These are phyloP conservation scores for Chrosomus eos DNA, from an alignment of 2,797 vertebrate genomes.

Conservation along the genomic window DNA sequence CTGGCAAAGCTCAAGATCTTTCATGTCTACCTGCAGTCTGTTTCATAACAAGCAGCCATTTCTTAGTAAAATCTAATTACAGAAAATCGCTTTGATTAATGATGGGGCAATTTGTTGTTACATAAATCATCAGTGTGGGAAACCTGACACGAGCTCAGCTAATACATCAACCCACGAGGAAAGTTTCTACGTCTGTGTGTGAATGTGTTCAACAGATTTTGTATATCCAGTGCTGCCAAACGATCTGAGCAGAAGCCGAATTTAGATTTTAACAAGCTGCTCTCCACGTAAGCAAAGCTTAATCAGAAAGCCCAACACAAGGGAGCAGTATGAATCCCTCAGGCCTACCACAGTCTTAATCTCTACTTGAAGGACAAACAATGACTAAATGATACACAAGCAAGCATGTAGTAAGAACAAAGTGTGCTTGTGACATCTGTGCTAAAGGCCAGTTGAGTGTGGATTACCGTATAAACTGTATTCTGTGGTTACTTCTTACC, in stretches of 20 bases:
- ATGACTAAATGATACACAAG: conserved; percentile 2
- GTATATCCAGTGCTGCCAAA: conserved; percentile 28
- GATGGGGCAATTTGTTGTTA: conserved; percentile 23
- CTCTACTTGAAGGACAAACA: conserved; percentile 25
- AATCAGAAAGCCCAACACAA: conserved; percentile 13
- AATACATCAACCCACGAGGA: conserved; percentile 20
- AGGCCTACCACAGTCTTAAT: conserved; percentile 7
- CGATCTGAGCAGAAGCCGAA: conserved; percentile 24
- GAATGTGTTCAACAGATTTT: conserved; percentile 36
- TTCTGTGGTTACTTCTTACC: conserved; percentile 16
- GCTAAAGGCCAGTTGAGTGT: conserved; percentile 12
- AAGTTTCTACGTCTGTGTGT: conserved; percentile 17
- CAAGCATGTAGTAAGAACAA: neutral
- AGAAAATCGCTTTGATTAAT: conserved; percentile 39
- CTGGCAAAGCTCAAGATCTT: conserved; percentile 36
- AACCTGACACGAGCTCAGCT: conserved; percentile 2
- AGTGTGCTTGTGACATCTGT: neutral
- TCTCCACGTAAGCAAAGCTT: conserved; percentile 28
- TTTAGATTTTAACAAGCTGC: conserved; percentile 46
- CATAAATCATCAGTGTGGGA: conserved; percentile 22
- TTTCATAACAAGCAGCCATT: conserved; percentile 22
- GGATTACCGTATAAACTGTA: neutral
- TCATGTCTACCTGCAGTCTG: conserved; percentile 30
- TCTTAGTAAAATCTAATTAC: conserved; percentile 35
- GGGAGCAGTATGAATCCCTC: conserved; percentile 2